Evolutionary conservation across 2,113 vertebrate genomes (phyloP).

Genomic region (Sorex araneus): DNA sequence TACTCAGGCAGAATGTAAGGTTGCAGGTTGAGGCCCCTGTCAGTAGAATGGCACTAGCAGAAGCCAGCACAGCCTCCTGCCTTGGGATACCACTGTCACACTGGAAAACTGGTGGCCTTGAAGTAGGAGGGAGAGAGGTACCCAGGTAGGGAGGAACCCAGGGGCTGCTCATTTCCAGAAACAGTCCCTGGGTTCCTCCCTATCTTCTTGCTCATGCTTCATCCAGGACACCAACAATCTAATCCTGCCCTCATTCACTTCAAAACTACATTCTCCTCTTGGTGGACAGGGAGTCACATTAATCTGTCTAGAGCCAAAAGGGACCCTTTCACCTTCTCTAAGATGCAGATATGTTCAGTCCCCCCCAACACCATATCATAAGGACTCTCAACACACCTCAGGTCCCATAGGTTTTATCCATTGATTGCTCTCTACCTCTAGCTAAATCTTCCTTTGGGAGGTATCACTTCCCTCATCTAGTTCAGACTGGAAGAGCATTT

Average conservation of each 20-base stretch:
- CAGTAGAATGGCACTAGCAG: neutral
- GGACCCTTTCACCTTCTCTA: neutral
- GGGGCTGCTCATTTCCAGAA: slow-evolving; percentile 7
- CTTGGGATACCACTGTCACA: neutral
- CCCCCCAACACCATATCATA: neutral
- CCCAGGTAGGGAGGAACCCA: too few species aligned
- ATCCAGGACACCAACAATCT: neutral
- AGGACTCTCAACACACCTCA: neutral
- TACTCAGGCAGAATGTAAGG: neutral
- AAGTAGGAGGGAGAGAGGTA: neutral
- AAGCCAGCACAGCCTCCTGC: neutral
- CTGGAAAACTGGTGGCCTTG: neutral
- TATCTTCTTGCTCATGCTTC: neutral
- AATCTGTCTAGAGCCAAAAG: neutral
- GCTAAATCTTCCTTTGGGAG: neutral
- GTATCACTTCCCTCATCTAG: neutral
- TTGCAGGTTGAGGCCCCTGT: neutral
- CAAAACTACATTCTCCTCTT: neutral
- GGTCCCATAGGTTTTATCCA: neutral
- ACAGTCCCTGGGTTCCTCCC: neutral
- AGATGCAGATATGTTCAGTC: neutral
- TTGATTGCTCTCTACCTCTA: neutral
- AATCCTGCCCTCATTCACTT: neutral
- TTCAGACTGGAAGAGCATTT: neutral
- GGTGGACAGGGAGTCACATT: neutral